Evolutionary conservation across 2,888 invertebrate genomes (phyloP), one percentile per base, ranked within the genome.

Genomic region (Dicycla oo): DNA sequence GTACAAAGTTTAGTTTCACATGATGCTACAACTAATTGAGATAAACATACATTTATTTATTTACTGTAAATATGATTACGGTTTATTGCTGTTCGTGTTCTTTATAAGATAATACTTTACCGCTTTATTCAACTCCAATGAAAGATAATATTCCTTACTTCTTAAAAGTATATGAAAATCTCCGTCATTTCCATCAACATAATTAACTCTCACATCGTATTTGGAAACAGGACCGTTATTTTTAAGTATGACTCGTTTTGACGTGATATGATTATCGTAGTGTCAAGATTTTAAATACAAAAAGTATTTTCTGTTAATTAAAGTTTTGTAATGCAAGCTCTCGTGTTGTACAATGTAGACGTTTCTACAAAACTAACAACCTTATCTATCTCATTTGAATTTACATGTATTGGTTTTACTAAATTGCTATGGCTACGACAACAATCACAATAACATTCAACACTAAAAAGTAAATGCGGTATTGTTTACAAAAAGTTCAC

Each of bases 401-500:
- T 75, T 74, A 85, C 75, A 78, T 80, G 61, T 78, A 78, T 81
- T 79, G 78, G 74, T 75, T 82, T 76, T 62, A 82, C 80, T 75
- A 80, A 84, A 78, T 84, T 80, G 66, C 77, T 70, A 74, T 75
- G 63, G 67, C 74, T 68, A 57, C 80, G 56, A 77, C 73, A 84
- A 80, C 83, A 84, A 82, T 83, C 76, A 77, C 68, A 80, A 80
- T 83, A 80, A 87, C 84, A 87, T 87, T 86, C 75, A 85, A 87
- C 84, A 85, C 76, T 87, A 88, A 90, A 91, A 90, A 89, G 88
- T 89, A 91, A 91, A 90, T 88, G 88, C 86, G 83, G 89, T 92
- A 92, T 92, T 93, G 92, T 93, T 93, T 94, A 93, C 91, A 91
- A 92, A 90, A 93, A 93, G 92, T 91, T 89, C 86, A 88, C 88